Evolutionary conservation across 2,113 vertebrate species (phyloP).

Genomic region (Natator depressus): DNA sequence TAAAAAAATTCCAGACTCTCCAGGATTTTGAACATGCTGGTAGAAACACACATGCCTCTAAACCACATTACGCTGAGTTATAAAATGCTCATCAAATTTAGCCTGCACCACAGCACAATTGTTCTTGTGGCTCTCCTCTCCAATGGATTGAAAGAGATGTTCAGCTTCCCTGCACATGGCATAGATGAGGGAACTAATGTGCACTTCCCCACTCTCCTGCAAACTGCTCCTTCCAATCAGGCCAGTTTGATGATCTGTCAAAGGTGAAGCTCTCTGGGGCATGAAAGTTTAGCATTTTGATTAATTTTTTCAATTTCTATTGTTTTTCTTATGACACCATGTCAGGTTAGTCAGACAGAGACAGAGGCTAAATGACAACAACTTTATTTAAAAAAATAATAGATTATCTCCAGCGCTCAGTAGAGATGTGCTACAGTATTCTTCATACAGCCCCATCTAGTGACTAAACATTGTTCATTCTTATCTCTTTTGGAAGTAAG

Average conservation of each 20-base stretch:
- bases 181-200: background rate
- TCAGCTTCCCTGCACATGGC: background rate
- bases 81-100: background rate
- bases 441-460: background rate
- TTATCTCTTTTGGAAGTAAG: rapidly evolving
- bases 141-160: background rate
- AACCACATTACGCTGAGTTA: background rate
- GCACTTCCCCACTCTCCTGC: background rate
- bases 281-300: background rate
- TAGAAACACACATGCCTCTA: background rate
- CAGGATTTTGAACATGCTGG: background rate
- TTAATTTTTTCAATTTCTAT: background rate
- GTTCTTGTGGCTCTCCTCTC: background rate
- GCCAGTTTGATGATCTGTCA: background rate
- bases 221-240: background rate
- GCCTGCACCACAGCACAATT: background rate
- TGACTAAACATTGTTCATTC: background rate
- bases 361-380: background rate
- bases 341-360: background rate
- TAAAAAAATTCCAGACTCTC: background rate
- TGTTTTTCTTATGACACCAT: background rate
- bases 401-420: background rate
- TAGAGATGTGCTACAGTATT: background rate
- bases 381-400: background rate
- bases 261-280: background rate